These are phyloP conservation scores for Martes martes DNA, from an alignment of 2,113 vertebrate genomes.

Conservation along the genomic window DNA sequence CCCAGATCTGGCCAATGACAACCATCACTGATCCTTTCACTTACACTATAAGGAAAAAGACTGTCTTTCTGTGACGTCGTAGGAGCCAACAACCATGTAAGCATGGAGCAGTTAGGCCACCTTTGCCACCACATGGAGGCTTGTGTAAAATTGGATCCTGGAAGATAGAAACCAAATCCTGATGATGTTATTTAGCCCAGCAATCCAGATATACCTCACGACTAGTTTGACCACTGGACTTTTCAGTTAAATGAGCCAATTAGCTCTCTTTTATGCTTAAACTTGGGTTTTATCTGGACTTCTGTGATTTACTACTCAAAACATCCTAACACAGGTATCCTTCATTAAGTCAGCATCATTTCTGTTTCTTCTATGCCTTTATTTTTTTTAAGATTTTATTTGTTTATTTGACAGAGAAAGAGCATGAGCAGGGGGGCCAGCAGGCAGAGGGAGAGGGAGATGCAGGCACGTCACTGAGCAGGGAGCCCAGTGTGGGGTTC, in stretches of 20 bases:
- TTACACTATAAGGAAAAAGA: background rate
- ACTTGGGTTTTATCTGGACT: background rate
- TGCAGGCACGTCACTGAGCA: background rate
- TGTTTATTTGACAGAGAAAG: too few species aligned
- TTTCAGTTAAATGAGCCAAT: background rate
- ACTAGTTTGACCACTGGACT: background rate
- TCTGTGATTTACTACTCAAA: conserved; percentile 1
- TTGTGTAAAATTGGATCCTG: background rate
- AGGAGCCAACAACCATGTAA: background rate
- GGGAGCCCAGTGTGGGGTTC: background rate
- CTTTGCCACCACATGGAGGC: background rate
- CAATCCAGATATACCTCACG: background rate
- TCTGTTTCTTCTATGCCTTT: background rate
- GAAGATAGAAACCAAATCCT: background rate
- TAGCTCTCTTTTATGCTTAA: background rate
- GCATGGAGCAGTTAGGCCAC: background rate
- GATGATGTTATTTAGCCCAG: background rate
- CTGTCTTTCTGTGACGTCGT: background rate
- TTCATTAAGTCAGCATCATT: background rate
- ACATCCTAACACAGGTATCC: background rate
- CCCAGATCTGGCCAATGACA: background rate
- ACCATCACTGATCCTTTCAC: background rate
- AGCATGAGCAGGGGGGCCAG: too few species aligned
- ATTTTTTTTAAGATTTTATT: too few species aligned
- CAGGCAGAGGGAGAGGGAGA: background rate